phyloP scores from a whole-genome alignment of 2,113 vertebrate species.

The Crotalus tigris region DNA sequence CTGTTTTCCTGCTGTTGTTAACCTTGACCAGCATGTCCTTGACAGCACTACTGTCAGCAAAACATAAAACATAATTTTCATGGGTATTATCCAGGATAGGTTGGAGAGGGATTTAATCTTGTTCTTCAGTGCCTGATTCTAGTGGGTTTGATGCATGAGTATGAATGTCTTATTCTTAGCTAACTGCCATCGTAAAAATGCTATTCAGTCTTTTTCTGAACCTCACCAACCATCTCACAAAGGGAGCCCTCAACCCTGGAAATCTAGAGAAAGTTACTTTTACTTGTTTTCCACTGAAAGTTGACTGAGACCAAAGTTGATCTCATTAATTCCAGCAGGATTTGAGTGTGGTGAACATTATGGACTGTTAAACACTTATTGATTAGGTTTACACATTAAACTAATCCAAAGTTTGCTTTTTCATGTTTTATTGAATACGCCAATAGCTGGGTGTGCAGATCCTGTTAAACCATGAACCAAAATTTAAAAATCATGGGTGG shows the following conservation, averaged over 20 bases:
- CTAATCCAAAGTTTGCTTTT: background rate
- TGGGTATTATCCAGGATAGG: background rate
- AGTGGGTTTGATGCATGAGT: background rate
- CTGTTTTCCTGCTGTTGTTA: background rate
- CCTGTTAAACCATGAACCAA: background rate
- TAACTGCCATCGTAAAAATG: background rate
- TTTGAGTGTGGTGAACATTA: background rate
- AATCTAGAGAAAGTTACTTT: background rate
- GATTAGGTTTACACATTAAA: background rate
- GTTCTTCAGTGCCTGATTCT: background rate
- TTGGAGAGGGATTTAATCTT: background rate
- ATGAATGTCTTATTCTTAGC: background rate
- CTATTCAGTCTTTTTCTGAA: background rate
- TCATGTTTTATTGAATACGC: background rate
- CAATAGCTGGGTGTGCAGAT: background rate
- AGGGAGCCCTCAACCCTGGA: background rate
- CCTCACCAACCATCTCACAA: background rate
- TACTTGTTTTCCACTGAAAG: background rate
- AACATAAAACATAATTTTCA: background rate
- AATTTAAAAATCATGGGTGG: background rate
- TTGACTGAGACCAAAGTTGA: background rate
- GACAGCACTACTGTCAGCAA: background rate
- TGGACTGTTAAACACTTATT: background rate
- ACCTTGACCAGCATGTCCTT: background rate
- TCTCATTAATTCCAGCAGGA: background rate